Conservation (phyloP, 2,797 vertebrate genomes). For the Macropodus opercularis region DNA sequence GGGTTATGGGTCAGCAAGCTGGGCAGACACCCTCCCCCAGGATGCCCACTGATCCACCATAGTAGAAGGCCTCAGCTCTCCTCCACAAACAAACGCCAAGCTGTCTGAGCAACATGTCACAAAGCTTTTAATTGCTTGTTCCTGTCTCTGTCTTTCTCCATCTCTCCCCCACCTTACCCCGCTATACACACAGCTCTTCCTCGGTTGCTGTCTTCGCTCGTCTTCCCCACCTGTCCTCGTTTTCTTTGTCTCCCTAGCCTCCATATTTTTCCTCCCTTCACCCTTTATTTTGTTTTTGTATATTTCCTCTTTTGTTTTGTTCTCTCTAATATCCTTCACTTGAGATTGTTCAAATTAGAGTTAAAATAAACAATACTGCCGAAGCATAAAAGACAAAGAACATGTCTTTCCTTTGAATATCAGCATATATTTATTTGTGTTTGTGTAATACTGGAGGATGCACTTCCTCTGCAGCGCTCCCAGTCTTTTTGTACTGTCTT, state of each 20-base stretch:
- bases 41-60: constrained; percentile 65
- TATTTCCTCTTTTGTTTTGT: not conserved
- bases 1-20: constrained; percentile 81
- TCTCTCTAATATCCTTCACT: not conserved
- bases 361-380: not conserved
- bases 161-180: constrained; percentile 24
- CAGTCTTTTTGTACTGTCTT: too few species aligned
- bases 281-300: constrained; percentile 11
- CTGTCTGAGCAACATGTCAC: constrained; percentile 81
- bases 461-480: not conserved
- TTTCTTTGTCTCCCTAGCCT: constrained; percentile 41
- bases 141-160: constrained; percentile 59
- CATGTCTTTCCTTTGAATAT: not conserved
- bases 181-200: constrained; percentile 37
- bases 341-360: constrained; percentile 4
- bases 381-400: constrained; percentile 7
- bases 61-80: constrained; percentile 71
- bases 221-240: constrained; percentile 34
- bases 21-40: constrained; percentile 76
- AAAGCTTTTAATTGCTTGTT: constrained; percentile 84
- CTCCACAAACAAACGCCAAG: constrained; percentile 80
- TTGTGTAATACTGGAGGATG: constrained; percentile 6
- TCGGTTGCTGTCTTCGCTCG: constrained; percentile 17
- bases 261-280: not conserved
- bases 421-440: constrained; percentile 4